Percentiles rank a stretch among this genome's conserved stretches.
phyloP scores from a whole-genome alignment of 2,797 vertebrate species.

The Lepidocolaptes lacrymiger region DNA sequence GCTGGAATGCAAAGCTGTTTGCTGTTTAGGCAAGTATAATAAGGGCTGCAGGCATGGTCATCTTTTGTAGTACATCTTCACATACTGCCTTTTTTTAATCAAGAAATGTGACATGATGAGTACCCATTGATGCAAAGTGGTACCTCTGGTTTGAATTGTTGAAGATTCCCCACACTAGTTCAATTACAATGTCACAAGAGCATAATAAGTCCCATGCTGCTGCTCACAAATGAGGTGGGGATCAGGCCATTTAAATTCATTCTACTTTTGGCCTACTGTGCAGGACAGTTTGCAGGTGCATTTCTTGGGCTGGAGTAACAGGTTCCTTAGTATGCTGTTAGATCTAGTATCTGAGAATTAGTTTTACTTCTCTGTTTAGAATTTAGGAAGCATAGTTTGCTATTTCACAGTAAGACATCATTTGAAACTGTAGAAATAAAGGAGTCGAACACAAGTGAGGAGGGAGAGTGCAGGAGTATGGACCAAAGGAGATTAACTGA shows the following conservation, averaged over 20 bases:
- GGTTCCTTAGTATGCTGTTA: neutral
- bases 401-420: neutral
- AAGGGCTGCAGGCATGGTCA: neutral
- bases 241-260: neutral
- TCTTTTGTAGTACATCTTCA: neutral
- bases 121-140: neutral
- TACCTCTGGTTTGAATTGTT: neutral
- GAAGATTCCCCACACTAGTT: neutral
- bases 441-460: neutral
- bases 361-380: neutral
- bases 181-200: neutral
- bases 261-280: neutral
- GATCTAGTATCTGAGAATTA: neutral
- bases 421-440: neutral
- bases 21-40: neutral
- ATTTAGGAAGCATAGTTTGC: neutral
- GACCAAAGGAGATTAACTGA: neutral
- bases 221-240: neutral
- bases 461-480: neutral
- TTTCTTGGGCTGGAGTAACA: neutral
- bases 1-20: neutral
- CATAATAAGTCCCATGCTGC: neutral
- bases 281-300: neutral
- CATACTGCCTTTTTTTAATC: neutral
- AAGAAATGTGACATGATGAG: neutral